Conservation (phyloP, 2,888 invertebrate genomes). For the Aplocera efformata region DNA sequence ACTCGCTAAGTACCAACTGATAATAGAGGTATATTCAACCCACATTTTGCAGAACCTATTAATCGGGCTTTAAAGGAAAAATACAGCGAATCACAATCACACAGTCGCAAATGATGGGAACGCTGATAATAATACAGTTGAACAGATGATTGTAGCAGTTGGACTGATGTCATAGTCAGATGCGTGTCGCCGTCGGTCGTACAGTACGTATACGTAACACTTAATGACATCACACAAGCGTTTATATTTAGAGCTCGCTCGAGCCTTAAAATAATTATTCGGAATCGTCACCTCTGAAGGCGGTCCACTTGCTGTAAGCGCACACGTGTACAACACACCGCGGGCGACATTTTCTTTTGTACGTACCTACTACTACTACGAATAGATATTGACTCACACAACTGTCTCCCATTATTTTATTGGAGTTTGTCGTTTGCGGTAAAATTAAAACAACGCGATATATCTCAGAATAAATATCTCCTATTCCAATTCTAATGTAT, state of each 20-base stretch:
- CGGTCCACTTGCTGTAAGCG: constrained; percentile 42
- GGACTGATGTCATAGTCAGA: constrained; percentile 71
- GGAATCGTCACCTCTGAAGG: constrained; percentile 50
- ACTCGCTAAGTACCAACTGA: constrained; percentile 20
- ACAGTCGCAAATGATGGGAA: constrained; percentile 48
- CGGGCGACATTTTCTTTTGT: constrained; percentile 22
- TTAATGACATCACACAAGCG: constrained; percentile 73
- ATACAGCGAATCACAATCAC: constrained; percentile 38
- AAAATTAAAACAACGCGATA: neutral
- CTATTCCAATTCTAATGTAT: neutral
- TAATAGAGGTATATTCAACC: constrained; percentile 23
- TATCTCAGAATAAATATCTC: neutral
- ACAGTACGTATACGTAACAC: constrained; percentile 49
- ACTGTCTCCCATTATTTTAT: constrained; percentile 4
- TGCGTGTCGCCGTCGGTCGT: constrained; percentile 46
- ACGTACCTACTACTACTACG: constrained; percentile 8
- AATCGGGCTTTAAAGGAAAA: constrained; percentile 32
- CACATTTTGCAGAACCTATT: constrained; percentile 29
- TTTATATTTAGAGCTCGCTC: constrained; percentile 69
- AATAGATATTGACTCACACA: constrained; percentile 9
- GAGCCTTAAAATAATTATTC: constrained; percentile 69
- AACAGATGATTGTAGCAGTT: constrained; percentile 56
- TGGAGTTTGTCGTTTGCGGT: neutral
- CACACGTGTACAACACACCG: constrained; percentile 33
- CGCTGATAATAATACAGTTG: constrained; percentile 52